These are phyloP conservation scores for Copsychus sechellarum DNA, from an alignment of 2,113 vertebrate genomes.

Conservation along the genomic window DNA sequence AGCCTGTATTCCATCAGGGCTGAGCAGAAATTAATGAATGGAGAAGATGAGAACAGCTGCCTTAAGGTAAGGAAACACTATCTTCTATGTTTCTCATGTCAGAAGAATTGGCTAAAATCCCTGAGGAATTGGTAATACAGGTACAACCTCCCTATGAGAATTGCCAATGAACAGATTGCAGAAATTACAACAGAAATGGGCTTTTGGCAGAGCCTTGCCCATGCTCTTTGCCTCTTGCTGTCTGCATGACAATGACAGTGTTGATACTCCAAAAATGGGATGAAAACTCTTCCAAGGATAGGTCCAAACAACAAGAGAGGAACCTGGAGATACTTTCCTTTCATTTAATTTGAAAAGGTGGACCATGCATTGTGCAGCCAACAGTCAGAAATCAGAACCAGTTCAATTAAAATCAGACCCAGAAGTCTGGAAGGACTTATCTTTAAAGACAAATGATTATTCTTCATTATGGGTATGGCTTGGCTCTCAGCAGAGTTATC, in stretches of 20 bases:
- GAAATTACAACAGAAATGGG: neutral
- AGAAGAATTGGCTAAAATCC: neutral
- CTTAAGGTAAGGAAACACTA: neutral
- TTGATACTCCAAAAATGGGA: neutral
- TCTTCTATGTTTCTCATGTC: neutral
- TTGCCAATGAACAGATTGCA: neutral
- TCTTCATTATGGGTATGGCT: neutral
- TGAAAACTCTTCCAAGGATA: neutral
- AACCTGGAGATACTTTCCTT: neutral
- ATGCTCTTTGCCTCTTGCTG: neutral
- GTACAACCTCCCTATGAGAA: neutral
- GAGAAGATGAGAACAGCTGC: neutral
- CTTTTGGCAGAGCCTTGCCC: neutral
- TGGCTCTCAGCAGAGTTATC: neutral
- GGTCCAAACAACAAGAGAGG: neutral
- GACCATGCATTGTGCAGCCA: neutral
- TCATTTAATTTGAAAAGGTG: neutral
- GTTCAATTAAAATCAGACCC: neutral
- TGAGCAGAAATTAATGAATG: neutral
- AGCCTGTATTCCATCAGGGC: neutral
- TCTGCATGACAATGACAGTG: fast-evolving
- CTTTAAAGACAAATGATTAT: neutral
- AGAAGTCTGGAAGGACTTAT: neutral
- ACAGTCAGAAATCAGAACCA: neutral
- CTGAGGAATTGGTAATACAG: fast-evolving